A percentile compares a stretch with the other conserved stretches of the same genome.
Evolutionary conservation across 2,888 invertebrate genomes (phyloP).

Genomic region (Papilio elwesi): DNA sequence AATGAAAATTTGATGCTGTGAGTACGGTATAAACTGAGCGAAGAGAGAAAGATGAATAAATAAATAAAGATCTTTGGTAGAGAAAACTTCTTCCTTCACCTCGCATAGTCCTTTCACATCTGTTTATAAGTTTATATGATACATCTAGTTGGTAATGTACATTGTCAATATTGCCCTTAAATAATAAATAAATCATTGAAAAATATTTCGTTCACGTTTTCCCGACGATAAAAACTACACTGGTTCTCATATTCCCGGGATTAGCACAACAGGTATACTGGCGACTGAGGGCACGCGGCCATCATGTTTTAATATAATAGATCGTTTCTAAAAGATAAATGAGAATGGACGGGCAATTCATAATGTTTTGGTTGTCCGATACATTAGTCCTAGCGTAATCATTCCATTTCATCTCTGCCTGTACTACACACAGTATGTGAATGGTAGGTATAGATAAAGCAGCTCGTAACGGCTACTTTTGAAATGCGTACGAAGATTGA

Average conservation of each 20-base stretch:
- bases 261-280: not conserved
- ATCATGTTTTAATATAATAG: constrained; percentile 4
- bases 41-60: too few relatives aligned
- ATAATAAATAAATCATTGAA: too few relatives aligned
- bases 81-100: too few relatives aligned
- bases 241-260: not conserved
- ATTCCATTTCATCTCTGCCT: constrained; percentile 50
- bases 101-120: too few relatives aligned
- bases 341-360: constrained; percentile 52
- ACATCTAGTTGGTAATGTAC: too few relatives aligned
- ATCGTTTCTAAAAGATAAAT: constrained; percentile 20
- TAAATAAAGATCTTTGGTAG: too few relatives aligned
- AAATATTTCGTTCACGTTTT: not conserved
- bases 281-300: not conserved
- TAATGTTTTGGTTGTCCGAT: constrained; percentile 50
- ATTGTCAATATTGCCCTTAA: too few relatives aligned
- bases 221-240: not conserved
- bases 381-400: constrained; percentile 50
- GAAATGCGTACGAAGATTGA: constrained; percentile 71
- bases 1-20: too few relatives aligned
- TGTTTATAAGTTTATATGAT: too few relatives aligned
- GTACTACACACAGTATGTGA: constrained; percentile 49
- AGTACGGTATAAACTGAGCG: too few relatives aligned
- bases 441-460: constrained; percentile 43
- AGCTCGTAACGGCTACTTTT: constrained; percentile 58